Conservation (phyloP, 2,797 vertebrate genomes). For the Mastacembelus armatus region DNA sequence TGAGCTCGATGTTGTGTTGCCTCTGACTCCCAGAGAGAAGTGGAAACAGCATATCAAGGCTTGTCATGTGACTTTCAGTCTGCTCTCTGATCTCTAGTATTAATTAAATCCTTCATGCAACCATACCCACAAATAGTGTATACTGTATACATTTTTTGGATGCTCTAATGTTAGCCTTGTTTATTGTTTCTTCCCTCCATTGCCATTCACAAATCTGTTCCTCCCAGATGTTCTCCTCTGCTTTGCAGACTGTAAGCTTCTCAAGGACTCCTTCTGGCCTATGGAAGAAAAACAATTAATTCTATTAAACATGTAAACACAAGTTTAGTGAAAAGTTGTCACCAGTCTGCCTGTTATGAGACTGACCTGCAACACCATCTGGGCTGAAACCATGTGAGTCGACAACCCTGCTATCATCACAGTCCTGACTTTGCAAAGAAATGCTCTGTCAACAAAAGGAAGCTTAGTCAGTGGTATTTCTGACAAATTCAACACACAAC, state of each 20-base stretch:
- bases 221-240: conserved; percentile 58
- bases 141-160: conserved; percentile 6
- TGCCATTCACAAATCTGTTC: conserved; percentile 57
- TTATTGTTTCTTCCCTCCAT: conserved; percentile 51
- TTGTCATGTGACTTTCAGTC: no score
- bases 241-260: conserved; percentile 61
- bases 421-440: conserved; percentile 47
- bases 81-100: not conserved
- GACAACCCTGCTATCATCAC: conserved; percentile 47
- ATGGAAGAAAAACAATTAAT: conserved; percentile 12
- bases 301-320: conserved; percentile 8
- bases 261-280: conserved; percentile 57
- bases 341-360: conserved; percentile 10
- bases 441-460: conserved; percentile 57
- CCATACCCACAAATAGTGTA: conserved; percentile 5
- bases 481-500: no score
- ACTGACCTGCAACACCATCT: conserved; percentile 63
- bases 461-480: not conserved
- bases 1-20: no score
- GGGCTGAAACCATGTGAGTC: conserved; percentile 38
- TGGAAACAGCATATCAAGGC: no score
- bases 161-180: not conserved
- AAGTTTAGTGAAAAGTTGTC: not conserved
- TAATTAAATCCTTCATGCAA: conserved; percentile 15
- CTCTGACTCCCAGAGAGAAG: no score